Evolutionary conservation across 2,113 vertebrate species (phyloP), one percentile per base, ranked within the genome.

Genomic region (Polyodon spathula): DNA sequence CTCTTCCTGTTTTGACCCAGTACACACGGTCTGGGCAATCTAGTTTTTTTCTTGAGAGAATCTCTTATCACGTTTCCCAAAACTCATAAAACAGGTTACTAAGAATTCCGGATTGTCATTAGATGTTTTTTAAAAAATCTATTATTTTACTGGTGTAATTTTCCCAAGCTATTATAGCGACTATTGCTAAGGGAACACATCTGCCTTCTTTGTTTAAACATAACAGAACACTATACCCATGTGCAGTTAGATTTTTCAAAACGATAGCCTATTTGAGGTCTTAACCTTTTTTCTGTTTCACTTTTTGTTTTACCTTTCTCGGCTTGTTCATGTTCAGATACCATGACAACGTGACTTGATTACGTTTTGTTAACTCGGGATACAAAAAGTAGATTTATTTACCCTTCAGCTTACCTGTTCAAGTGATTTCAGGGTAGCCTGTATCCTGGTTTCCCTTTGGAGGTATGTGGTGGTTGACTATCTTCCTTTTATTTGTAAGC

Each of bases 1-100:
- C 66, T 53, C 73, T 83, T 84, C 78, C 80, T 83, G 75, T 81
- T 81, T 71, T 56, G 44, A 40, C 37, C 52, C 50, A 61, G 69
- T 61, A 27, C 17, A 55, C 17, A 12, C 53, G 12, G 48, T 14
- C 9, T 6, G 6, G 6, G 2, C 12, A 14, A n/a, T 50, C 48
- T n/a, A n/a, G 5, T 27, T 27, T 27, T n/a, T 3, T 27, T 27
- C 1, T 27, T 27, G 27, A 27, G 27, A 27, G 27, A 27, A 27
- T 27, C 27, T 27, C 27, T 27, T 27, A 27, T n/a, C 27, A 27
- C 27, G 27, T 27, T 27, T 27, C 27, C 27, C 27, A 27, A 27
- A 27, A 27, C 1, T 2, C 27, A 27, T 27, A 27, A n/a, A n/a
- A 27, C 3, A 27, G 27, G 1, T 27, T 3, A 27, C 27, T 27